Conservation (phyloP, 2,888 invertebrate genomes). For the Synanthedon andrenaeformis region DNA sequence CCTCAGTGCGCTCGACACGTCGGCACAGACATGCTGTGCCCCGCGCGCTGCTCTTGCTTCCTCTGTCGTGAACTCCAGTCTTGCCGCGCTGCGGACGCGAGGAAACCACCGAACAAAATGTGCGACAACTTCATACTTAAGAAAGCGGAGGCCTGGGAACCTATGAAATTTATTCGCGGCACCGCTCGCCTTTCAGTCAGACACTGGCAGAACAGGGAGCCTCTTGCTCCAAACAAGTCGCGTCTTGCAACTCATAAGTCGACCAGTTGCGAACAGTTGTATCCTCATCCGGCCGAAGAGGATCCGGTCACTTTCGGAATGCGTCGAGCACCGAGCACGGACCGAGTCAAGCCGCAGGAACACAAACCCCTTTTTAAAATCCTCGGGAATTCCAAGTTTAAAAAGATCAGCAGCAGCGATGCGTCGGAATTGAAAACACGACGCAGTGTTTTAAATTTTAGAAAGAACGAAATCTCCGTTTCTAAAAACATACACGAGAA, state of each 20-base stretch:
- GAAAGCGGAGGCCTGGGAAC: constrained; percentile 65
- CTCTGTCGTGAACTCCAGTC: constrained; percentile 80
- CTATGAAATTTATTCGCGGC: constrained; percentile 59
- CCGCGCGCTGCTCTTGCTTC: constrained; percentile 79
- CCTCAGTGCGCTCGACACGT: constrained; percentile 53
- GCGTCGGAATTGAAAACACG: constrained; percentile 45
- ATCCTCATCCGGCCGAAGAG: constrained; percentile 46
- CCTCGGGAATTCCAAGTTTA: constrained; percentile 50
- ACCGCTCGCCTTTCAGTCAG: constrained; percentile 65
- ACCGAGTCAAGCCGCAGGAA: constrained; percentile 52
- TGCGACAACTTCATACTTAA: constrained; percentile 69
- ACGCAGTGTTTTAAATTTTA: constrained; percentile 56
- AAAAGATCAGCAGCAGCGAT: constrained; percentile 46
- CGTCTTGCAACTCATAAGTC: constrained; percentile 53
- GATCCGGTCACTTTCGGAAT: constrained; percentile 47
- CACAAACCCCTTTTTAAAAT: constrained; percentile 57
- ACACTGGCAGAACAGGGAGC: constrained; percentile 65
- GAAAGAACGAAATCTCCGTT: constrained; percentile 39
- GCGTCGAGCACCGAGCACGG: constrained; percentile 62
- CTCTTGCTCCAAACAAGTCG: constrained; percentile 46
- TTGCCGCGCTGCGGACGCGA: constrained; percentile 66
- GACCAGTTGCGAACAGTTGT: constrained; percentile 63
- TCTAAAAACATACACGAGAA: constrained; percentile 59
- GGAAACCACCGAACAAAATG: constrained; percentile 55
- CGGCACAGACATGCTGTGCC: constrained; percentile 74